Percentiles rank a stretch among this genome's conserved stretches.
phyloP scores from a whole-genome alignment of 2,797 vertebrate species.

The Brachyrhaphis roseni region DNA sequence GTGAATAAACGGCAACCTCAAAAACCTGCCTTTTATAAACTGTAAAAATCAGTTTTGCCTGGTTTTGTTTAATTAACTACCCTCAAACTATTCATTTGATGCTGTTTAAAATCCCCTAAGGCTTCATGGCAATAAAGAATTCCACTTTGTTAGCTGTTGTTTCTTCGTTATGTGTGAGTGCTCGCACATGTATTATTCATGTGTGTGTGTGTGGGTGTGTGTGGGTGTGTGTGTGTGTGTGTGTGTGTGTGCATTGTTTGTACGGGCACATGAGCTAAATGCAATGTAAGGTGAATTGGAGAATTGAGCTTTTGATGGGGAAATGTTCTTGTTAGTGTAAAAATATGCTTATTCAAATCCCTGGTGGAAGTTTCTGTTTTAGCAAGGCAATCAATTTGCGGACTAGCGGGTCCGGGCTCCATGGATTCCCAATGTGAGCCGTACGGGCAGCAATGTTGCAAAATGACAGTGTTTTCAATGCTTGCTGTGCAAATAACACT shows the following conservation, averaged over 20 bases:
- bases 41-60: conserved; percentile 1
- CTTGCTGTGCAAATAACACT: conserved; percentile 32
- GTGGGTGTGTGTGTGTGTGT: background rate
- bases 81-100: conserved; percentile 20
- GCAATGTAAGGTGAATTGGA: conserved; percentile 71
- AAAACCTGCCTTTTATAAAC: conserved; percentile 9
- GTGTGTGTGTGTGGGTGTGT: background rate
- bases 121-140: conserved; percentile 9
- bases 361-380: conserved; percentile 66
- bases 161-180: conserved; percentile 5
- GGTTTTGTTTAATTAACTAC: conserved; percentile 16
- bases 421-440: conserved; percentile 68
- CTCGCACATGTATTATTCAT: conserved; percentile 16
- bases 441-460: conserved; percentile 56
- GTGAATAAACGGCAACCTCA: conserved; percentile 12
- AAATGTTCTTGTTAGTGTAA: conserved; percentile 76
- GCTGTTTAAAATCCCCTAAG: conserved; percentile 8
- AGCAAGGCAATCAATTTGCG: conserved; percentile 74
- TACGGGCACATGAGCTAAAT: conserved; percentile 40
- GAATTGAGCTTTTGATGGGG: conserved; percentile 64
- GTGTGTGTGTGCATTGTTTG: background rate
- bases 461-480: conserved; percentile 50
- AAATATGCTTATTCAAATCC: conserved; percentile 77
- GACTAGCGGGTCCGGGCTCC: conserved; percentile 43
- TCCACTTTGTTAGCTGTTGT: conserved; percentile 15